These are phyloP conservation scores for Pegea sp. DNA, from an alignment of 23 tunicate species.

Conservation along the genomic window DNA sequence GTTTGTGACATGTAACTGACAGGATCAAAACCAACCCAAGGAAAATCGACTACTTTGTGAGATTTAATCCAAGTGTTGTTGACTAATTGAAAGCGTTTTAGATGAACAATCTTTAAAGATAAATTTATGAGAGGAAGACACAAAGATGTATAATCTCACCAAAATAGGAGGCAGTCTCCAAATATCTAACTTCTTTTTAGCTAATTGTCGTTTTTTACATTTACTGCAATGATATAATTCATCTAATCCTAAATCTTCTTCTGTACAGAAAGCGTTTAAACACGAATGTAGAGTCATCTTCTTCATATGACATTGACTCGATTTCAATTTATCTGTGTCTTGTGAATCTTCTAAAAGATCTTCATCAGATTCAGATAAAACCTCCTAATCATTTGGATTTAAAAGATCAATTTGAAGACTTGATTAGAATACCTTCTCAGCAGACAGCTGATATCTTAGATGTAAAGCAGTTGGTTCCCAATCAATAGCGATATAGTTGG, in stretches of 20 bases:
- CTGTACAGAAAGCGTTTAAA: conserved; percentile 54
- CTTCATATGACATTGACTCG: conserved; percentile 26
- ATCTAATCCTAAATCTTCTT: conserved; percentile 67
- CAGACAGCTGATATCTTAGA: conserved; percentile 70
- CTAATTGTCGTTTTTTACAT: conserved; percentile 66
- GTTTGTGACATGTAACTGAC: conserved; percentile 62
- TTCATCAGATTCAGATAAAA: no score
- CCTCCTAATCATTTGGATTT: no score
- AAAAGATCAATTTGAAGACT: no score
- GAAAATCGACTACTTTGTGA: conserved; percentile 78
- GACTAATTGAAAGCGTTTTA: conserved; percentile 66
- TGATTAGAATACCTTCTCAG: conserved; percentile 66
- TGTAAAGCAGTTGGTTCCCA: conserved; percentile 96
- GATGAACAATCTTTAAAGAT: conserved; percentile 44
- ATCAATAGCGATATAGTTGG: conserved; percentile 63
- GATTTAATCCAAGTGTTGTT: conserved; percentile 93
- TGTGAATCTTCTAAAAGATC: no score
- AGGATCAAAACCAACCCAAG: conserved; percentile 53
- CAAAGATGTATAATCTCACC: no score
- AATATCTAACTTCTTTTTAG: conserved; percentile 80
- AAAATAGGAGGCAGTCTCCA: conserved; percentile 84
- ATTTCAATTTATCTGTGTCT: no score
- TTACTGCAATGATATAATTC: conserved; percentile 72
- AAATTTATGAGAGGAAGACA: no score
- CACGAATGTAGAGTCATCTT: conserved; percentile 52